A percentile compares a stretch with the other conserved stretches of the same genome.
Evolutionary conservation across 2,888 invertebrate genomes (phyloP).

Genomic region (Parnassius apollo): DNA sequence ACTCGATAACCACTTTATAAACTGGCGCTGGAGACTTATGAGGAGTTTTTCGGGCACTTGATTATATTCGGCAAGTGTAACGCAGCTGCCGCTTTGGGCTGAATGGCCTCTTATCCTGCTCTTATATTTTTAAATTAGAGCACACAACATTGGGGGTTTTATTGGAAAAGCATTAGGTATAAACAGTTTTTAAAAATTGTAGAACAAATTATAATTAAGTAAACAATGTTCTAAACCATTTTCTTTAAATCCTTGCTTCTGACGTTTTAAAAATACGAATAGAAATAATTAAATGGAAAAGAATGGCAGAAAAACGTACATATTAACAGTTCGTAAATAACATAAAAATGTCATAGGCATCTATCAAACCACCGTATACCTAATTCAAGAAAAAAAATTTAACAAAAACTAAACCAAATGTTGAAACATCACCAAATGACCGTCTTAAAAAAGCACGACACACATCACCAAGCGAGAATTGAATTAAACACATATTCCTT

Average conservation of each 20-base stretch:
- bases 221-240: too few relatives aligned
- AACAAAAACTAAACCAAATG: not conserved
- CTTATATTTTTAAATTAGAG: not conserved
- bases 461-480: not conserved
- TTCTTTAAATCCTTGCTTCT: too few relatives aligned
- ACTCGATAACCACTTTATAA: slow-evolving; percentile 34
- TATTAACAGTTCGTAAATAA: not conserved
- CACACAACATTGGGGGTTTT: too few relatives aligned
- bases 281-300: not conserved
- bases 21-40: slow-evolving; percentile 28
- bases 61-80: slow-evolving; percentile 18
- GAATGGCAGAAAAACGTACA: not conserved
- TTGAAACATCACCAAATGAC: not conserved
- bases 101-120: not conserved
- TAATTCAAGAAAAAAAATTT: not conserved
- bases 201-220: too few relatives aligned
- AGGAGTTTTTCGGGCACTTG: slow-evolving; percentile 22
- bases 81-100: slow-evolving; percentile 17
- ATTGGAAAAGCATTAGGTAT: too few relatives aligned
- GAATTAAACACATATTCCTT: not conserved
- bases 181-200: too few relatives aligned
- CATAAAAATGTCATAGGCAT: not conserved
- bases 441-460: not conserved
- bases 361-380: too few relatives aligned
- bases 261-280: too few relatives aligned